Evolutionary conservation across 2,797 vertebrate species (phyloP), one percentile per base, ranked within the genome.

Genomic region (Heterohyrax brucei): DNA sequence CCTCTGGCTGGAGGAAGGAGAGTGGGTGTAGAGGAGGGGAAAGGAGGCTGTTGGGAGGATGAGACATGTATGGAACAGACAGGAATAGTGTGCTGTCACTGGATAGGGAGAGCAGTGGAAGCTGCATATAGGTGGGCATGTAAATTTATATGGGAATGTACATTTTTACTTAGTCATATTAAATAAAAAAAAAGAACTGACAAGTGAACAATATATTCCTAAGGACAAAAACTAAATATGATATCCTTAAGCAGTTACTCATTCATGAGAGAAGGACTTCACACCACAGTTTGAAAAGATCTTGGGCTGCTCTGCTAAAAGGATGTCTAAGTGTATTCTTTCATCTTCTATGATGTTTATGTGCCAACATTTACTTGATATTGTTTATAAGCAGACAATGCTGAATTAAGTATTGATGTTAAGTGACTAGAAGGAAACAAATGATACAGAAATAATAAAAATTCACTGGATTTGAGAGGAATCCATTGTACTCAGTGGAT

Each of bases 351-450:
- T 48, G 28, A 89, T 30, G 26, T 46, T n/a, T 66, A 72, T 12
- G 7, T 56, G 24, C 39, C n/a, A 48, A 56, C 10, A 53, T 46
- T 73, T 21, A 46, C 5, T 48, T 93, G 22, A 95, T 44, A 50
- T 0, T 33, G 33, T 61, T 82, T 88, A 59, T 28, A 84, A 83
- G 68, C 24, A 26, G 28, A 70, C 28, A 78, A 79, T 56, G 28
- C 6, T 87, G 46, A 76, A 12, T 73, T 76, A 70, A 66, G 13
- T 84, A 8, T 24, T 33, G 13, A 78, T 9, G n/a, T 44, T 91
- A 77, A 79, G 24, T 84, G 21, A 89, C 4, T 70, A n/a, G 56
- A 89, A 94, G 68, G n/a, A 96, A 95, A 79, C 2, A 33, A 9
- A 85, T 39, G 9, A 68, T 39, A 14, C n/a, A 73, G 39, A 88